phyloP scores from a whole-genome alignment of 2,797 vertebrate genomes.

The Labeo calbasu region DNA sequence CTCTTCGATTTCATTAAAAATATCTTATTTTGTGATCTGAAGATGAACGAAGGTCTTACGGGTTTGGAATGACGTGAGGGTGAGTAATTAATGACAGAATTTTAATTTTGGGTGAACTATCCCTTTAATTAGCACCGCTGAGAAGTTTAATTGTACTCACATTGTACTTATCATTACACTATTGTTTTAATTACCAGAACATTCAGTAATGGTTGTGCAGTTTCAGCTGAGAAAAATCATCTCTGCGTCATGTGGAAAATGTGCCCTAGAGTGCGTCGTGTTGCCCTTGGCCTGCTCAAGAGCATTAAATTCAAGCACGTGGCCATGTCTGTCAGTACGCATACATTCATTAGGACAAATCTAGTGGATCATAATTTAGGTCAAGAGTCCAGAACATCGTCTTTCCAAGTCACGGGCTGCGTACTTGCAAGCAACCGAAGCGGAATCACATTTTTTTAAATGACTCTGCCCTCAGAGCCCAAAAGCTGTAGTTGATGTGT shows the following conservation, averaged over 20 bases:
- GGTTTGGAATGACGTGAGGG: too few species aligned
- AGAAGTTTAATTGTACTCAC: not conserved
- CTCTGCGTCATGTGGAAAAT: not conserved
- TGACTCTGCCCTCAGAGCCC: conserved; percentile 62
- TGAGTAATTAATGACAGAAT: too few species aligned
- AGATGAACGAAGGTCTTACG: too few species aligned
- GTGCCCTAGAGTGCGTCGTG: not conserved
- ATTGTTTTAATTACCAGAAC: not conserved
- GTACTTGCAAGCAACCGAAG: conserved; percentile 61
- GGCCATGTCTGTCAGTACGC: not conserved
- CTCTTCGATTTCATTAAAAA: too few species aligned
- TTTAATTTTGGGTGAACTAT: too few species aligned
- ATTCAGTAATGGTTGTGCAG: not conserved
- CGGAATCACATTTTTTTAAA: conserved; percentile 78
- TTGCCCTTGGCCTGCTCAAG: conserved; percentile 6
- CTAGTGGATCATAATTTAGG: conserved; percentile 52
- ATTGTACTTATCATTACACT: not conserved
- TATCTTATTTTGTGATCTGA: too few species aligned
- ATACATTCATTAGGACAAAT: conserved; percentile 34
- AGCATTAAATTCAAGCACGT: conserved; percentile 12
- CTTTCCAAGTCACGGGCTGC: not conserved
- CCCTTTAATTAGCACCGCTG: not conserved
- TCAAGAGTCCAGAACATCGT: conserved; percentile 39
- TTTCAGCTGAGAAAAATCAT: not conserved
- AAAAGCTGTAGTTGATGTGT: conserved; percentile 58